These are phyloP conservation scores for Polia nebulosa DNA, from an alignment of 2,888 invertebrate species.

Conservation along the genomic window DNA sequence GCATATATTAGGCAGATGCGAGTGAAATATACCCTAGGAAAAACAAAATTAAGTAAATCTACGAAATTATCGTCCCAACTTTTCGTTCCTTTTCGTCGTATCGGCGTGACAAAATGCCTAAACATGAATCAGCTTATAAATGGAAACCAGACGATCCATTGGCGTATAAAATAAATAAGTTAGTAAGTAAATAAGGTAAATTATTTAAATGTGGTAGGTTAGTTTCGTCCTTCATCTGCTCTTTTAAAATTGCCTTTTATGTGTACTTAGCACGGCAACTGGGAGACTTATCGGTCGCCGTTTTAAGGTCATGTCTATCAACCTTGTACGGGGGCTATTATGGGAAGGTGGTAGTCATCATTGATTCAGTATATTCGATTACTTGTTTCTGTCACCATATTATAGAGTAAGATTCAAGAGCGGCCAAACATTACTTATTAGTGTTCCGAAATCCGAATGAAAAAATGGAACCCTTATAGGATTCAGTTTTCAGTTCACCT, in stretches of 20 bases:
- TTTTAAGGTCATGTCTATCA: conserved; percentile 10
- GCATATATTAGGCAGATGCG: too few relatives aligned
- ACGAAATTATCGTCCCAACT: not conserved
- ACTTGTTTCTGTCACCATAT: too few relatives aligned
- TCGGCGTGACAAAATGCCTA: not conserved
- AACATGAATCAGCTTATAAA: not conserved
- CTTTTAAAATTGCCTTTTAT: conserved; percentile 13
- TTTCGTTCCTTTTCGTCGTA: not conserved
- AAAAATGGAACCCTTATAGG: too few relatives aligned
- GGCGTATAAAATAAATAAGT: too few relatives aligned
- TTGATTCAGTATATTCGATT: too few relatives aligned
- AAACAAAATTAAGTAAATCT: not conserved
- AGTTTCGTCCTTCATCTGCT: conserved; percentile 19
- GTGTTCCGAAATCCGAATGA: too few relatives aligned
- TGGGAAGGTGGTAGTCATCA: not conserved
- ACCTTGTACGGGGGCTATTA: not conserved
- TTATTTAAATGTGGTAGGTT: conserved; percentile 14
- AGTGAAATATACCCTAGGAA: too few relatives aligned
- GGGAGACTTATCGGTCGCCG: not conserved
- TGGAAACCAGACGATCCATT: not conserved
- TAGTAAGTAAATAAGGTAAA: conserved; percentile 8
- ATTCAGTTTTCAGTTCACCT: too few relatives aligned
- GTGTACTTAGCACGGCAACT: conserved; percentile 20
- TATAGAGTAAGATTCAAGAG: too few relatives aligned
- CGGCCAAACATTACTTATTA: too few relatives aligned